Conservation (phyloP, 2,888 invertebrate species). For the Caenorhabditis drosophilae region DNA sequence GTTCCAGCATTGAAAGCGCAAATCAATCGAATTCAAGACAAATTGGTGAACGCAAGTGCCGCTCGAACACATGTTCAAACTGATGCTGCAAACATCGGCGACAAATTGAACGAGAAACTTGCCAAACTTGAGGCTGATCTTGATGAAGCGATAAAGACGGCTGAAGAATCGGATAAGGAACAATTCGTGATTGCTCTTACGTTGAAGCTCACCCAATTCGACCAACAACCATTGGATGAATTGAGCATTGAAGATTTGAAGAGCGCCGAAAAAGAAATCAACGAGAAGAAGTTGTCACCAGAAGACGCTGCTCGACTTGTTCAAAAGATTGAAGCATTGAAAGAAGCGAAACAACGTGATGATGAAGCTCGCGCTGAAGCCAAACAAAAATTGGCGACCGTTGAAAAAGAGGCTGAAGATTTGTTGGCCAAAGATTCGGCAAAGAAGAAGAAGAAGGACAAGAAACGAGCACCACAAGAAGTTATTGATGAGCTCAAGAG, state of each 20-base stretch:
- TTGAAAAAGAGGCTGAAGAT: constrained; percentile 22
- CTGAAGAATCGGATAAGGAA: constrained; percentile 25
- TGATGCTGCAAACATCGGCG: constrained; percentile 3
- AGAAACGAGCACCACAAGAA: constrained; percentile 3
- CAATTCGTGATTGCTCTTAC: constrained; percentile 20
- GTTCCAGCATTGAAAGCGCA: constrained; percentile 30
- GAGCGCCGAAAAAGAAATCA: constrained; percentile 11
- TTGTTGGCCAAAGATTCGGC: constrained; percentile 6
- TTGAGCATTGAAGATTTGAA: constrained; percentile 15
- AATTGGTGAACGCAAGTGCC: constrained; percentile 8
- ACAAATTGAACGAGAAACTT: constrained; percentile 3
- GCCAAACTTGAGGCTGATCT: constrained; percentile 6
- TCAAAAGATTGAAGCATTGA: background rate
- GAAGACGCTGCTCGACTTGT: constrained; percentile 1
- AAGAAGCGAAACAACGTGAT: background rate
- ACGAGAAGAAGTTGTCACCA: constrained; percentile 7
- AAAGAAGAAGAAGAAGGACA: constrained; percentile 9
- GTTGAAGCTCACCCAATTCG: constrained; percentile 16
- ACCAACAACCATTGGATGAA: constrained; percentile 17
- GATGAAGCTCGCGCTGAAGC: constrained; percentile 20
- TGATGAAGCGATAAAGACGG: constrained; percentile 17
- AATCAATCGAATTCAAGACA: constrained; percentile 17
- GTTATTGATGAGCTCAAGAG: constrained; percentile 6
- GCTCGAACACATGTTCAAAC: constrained; percentile 21
- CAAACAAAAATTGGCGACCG: constrained; percentile 21